These are phyloP conservation scores for Acromyrmex echinatior DNA, from an alignment of 1,140 invertebrate species.

Conservation along the genomic window DNA sequence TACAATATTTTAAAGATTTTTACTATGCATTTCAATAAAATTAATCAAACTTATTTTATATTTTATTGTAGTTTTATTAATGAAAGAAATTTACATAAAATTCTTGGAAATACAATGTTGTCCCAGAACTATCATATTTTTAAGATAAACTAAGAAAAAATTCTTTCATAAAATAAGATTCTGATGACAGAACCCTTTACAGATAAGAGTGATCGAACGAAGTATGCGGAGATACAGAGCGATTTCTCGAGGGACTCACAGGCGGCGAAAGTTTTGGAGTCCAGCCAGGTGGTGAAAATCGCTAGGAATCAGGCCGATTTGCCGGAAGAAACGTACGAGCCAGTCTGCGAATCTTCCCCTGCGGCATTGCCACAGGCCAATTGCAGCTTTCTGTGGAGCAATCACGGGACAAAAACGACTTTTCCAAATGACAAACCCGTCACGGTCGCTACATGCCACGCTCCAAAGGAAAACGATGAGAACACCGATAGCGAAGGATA, in stretches of 20 bases:
- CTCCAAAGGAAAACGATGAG: constrained; percentile 34
- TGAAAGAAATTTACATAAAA: too few species aligned
- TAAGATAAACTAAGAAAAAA: too few species aligned
- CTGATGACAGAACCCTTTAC: background rate
- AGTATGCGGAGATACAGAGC: constrained; percentile 60
- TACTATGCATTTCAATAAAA: too few species aligned
- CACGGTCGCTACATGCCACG: background rate
- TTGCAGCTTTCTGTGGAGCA: constrained; percentile 82
- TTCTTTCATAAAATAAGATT: background rate
- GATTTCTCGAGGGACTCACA: constrained; percentile 35
- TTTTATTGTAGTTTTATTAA: too few species aligned
- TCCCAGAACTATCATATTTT: too few species aligned
- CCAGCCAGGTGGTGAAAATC: constrained; percentile 70
- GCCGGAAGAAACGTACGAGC: constrained; percentile 67
- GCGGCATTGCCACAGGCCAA: constrained; percentile 69
- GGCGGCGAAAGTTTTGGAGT: constrained; percentile 70
- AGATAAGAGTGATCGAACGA: constrained; percentile 53
- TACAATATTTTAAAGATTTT: too few species aligned
- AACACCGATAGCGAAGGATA: constrained; percentile 58
- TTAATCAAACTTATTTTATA: too few species aligned
- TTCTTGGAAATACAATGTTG: too few species aligned
- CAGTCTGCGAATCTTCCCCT: constrained; percentile 57
- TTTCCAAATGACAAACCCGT: constrained; percentile 6
- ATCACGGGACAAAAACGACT: constrained; percentile 37
- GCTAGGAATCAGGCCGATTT: constrained; percentile 58